A percentile compares a stretch with the other conserved stretches of the same genome.
These are phyloP conservation scores for Chalcosyrphus nemorum DNA, from an alignment of 2,888 invertebrate genomes.

Conservation along the genomic window DNA sequence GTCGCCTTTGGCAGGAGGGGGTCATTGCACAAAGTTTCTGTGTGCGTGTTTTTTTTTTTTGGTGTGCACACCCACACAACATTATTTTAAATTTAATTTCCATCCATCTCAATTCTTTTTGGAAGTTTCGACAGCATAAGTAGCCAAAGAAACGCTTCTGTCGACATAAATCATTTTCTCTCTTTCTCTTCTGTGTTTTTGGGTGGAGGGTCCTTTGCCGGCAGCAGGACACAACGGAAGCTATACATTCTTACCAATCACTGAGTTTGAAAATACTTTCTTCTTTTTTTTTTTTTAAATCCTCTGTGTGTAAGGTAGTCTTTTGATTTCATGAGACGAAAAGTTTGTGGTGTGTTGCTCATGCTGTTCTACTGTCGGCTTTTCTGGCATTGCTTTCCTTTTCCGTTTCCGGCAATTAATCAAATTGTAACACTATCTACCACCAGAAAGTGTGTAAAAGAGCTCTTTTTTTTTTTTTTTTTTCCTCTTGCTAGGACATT, in stretches of 20 bases:
- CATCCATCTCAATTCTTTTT: conserved; percentile 75
- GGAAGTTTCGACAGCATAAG: conserved; percentile 79
- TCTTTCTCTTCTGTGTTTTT: not conserved
- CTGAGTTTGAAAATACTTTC: conserved; percentile 28
- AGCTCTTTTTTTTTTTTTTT: not conserved
- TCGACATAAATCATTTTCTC: conserved; percentile 58
- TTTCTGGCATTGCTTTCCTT: conserved; percentile 63
- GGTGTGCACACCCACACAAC: conserved; percentile 76
- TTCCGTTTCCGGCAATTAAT: conserved; percentile 72
- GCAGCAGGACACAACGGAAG: conserved; percentile 25
- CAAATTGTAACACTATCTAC: conserved; percentile 68
- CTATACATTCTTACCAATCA: conserved; percentile 48
- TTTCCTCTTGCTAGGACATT: no score
- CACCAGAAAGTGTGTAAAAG: not conserved
- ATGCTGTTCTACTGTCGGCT: conserved; percentile 61
- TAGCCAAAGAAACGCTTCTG: conserved; percentile 66
- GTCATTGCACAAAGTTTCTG: no score
- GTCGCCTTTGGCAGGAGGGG: conserved; percentile 12
- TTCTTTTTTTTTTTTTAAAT: conserved; percentile 8
- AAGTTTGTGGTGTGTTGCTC: conserved; percentile 67
- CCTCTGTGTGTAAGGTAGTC: not conserved
- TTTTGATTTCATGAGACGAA: conserved; percentile 22
- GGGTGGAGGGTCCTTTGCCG: not conserved
- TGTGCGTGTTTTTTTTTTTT: no score
- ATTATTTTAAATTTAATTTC: conserved; percentile 79